phyloP scores from a whole-genome alignment of 2,113 vertebrate genomes.

The Aphyosemion australe region DNA sequence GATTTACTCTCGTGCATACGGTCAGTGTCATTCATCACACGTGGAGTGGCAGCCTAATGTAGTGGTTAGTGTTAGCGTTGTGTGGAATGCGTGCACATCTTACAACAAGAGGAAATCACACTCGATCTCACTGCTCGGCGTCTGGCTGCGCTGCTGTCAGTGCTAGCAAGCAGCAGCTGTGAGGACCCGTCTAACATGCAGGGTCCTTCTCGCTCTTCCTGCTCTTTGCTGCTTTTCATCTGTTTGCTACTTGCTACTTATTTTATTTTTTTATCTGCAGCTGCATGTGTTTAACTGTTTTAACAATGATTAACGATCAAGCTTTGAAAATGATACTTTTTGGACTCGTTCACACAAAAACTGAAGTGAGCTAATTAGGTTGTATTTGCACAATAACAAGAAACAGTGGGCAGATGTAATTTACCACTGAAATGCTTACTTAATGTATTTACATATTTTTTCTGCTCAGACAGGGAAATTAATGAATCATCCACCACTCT shows the following conservation, averaged over 20 bases:
- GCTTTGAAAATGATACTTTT: conserved; percentile 33
- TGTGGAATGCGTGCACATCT: conserved; percentile 24
- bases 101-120: conserved; percentile 33
- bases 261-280: conserved; percentile 34
- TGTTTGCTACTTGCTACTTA: conserved; percentile 30
- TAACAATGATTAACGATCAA: conserved; percentile 32
- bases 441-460: conserved; percentile 14
- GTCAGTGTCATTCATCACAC: conserved; percentile 51
- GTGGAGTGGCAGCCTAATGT: conserved; percentile 40
- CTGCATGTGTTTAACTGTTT: conserved; percentile 32
- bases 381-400: conserved; percentile 26
- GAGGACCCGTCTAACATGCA: conserved; percentile 16
- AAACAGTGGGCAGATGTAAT: conserved; percentile 13
- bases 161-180: conserved; percentile 38
- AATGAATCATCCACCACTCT: conserved; percentile 12
- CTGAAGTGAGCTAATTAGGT: conserved; percentile 53
- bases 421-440: background rate
- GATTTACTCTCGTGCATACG: conserved; percentile 41
- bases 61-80: conserved; percentile 33
- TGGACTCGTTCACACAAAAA: conserved; percentile 27
- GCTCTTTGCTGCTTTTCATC: conserved; percentile 31
- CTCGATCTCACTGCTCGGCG: conserved; percentile 27
- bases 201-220: conserved; percentile 22
- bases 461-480: background rate
- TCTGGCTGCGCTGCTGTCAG: conserved; percentile 13